Evolutionary conservation across 1,140 invertebrate species (phyloP).

Genomic region (Drosophila teissieri): DNA sequence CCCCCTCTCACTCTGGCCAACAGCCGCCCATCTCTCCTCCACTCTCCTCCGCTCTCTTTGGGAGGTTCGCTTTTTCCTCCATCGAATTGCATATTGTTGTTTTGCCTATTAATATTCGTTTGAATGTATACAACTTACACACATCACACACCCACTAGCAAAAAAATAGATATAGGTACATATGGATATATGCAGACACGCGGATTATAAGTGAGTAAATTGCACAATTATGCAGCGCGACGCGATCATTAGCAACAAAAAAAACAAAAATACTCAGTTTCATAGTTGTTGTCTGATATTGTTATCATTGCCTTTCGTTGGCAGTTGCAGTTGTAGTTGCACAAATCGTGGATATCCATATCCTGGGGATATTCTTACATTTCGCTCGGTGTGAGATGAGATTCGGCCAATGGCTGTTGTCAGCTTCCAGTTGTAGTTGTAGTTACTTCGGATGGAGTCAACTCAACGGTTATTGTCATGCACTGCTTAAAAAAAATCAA

Average conservation of each 20-base stretch:
- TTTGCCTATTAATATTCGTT: conserved; percentile 64
- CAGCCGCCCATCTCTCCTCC: conserved; percentile 21
- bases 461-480: conserved; percentile 36
- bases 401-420: conserved; percentile 26
- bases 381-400: conserved; percentile 15
- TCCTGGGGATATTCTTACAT: conserved; percentile 36
- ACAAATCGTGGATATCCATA: conserved; percentile 32
- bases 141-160: conserved; percentile 41
- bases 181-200: conserved; percentile 10
- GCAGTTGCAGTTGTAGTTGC: conserved; percentile 9
- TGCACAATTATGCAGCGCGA: conserved; percentile 78
- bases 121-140: conserved; percentile 48
- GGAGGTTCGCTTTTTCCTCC: conserved; percentile 7
- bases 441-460: conserved; percentile 4
- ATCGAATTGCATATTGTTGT: conserved; percentile 68
- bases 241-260: conserved; percentile 52
- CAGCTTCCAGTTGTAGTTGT: conserved; percentile 6
- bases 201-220: conserved; percentile 46
- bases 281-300: conserved; percentile 42
- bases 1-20: conserved; percentile 8
- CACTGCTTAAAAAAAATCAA: conserved; percentile 73
- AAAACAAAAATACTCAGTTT: conserved; percentile 17
- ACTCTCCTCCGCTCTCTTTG: conserved; percentile 38
- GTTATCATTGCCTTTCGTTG: conserved; percentile 20
- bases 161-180: conserved; percentile 23